Conservation (phyloP, 2,113 vertebrate genomes). For the Nycticorax nycticorax region DNA sequence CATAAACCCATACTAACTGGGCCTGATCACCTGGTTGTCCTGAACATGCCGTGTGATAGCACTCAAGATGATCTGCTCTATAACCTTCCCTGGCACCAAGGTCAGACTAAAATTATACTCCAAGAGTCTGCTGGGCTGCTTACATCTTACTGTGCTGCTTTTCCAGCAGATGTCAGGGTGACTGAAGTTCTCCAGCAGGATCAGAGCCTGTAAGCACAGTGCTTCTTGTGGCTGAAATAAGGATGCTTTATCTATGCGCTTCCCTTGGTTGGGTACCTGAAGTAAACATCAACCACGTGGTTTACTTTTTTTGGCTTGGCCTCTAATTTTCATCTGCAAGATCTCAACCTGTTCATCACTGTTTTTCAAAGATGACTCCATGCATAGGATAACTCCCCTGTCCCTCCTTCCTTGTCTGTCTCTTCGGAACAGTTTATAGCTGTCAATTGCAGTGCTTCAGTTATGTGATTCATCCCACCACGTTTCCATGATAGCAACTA, state of each 20-base stretch:
- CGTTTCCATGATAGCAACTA: not conserved
- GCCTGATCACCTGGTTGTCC: no score
- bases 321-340: not conserved
- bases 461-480: not conserved
- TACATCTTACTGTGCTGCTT: not conserved
- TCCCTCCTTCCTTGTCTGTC: not conserved
- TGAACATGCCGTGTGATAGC: no score
- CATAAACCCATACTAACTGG: no score
- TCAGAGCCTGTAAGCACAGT: not conserved
- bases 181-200: not conserved
- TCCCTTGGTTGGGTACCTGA: not conserved
- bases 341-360: not conserved
- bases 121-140: not conserved
- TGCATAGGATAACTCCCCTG: fast-evolving
- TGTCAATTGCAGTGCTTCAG: not conserved
- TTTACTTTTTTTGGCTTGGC: not conserved
- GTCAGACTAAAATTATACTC: not conserved
- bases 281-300: not conserved
- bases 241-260: not conserved
- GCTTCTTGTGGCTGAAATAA: not conserved
- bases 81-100: no score
- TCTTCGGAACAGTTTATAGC: not conserved
- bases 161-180: not conserved
- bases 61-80: no score
- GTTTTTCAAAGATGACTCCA: not conserved